phyloP scores from a whole-genome alignment of 2,888 invertebrate species.

The Eupithecia abbreviata region DNA sequence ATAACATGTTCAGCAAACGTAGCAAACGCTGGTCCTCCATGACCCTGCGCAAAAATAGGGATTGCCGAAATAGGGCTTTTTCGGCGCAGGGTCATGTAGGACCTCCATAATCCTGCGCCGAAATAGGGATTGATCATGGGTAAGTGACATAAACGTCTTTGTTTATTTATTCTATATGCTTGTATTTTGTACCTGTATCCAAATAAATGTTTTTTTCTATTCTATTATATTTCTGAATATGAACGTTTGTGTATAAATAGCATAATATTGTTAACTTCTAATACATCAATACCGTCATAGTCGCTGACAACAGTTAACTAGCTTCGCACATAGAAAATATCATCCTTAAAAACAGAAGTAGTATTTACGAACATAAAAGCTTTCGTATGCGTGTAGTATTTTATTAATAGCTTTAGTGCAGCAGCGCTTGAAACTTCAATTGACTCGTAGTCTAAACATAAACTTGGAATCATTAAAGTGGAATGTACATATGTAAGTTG shows the following conservation, averaged over 20 bases:
- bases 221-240: no score
- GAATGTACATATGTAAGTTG: slow-evolving; percentile 38
- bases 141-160: no score
- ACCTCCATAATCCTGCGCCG: no score
- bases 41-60: no score
- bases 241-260: background rate
- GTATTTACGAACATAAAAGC: background rate
- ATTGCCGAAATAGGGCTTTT: no score
- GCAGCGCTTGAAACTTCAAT: slow-evolving; percentile 12
- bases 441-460: slow-evolving; percentile 26
- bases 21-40: no score
- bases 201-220: no score
- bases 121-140: no score
- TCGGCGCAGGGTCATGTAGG: no score
- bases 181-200: no score
- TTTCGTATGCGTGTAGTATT: background rate
- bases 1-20: no score
- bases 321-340: background rate
- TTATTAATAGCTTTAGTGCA: background rate
- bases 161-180: no score
- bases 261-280: background rate
- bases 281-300: background rate
- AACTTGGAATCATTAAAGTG: slow-evolving; percentile 25
- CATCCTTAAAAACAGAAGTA: background rate
- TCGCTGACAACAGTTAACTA: background rate